These are phyloP conservation scores for Hyles vespertilio DNA, from an alignment of 1,140 invertebrate genomes.

Conservation along the genomic window DNA sequence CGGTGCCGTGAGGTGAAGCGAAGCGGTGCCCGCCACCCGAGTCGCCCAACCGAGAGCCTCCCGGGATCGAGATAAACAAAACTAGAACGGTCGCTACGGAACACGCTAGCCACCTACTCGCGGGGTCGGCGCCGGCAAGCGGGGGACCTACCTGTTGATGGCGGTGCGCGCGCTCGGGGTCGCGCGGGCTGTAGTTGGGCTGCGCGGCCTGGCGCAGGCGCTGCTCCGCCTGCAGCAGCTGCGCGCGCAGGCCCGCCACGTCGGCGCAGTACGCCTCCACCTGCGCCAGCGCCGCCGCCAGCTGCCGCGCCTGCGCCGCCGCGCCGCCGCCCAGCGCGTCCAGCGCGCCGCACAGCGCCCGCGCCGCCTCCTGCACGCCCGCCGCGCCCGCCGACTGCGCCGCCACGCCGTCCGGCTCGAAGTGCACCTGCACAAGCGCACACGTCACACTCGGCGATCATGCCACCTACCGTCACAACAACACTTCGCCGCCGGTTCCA, in stretches of 20 bases:
- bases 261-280: constrained; percentile 93
- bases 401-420: constrained; percentile 85
- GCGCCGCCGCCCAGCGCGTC: constrained; percentile 80
- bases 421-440: constrained; percentile 82
- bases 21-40: constrained; percentile 34
- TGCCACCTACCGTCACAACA: neutral
- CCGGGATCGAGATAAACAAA: constrained; percentile 52
- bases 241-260: constrained; percentile 87
- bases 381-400: constrained; percentile 78
- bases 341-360: constrained; percentile 81
- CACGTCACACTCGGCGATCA: neutral
- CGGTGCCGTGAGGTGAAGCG: constrained; percentile 31
- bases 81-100: constrained; percentile 42
- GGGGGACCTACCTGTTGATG: constrained; percentile 93
- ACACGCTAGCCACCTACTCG: constrained; percentile 49
- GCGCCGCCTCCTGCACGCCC: constrained; percentile 83
- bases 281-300: constrained; percentile 88
- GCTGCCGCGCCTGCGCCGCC: constrained; percentile 81
- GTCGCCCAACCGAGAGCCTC: constrained; percentile 34
- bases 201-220: constrained; percentile 87
- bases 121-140: constrained; percentile 25
- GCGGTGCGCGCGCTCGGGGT: constrained; percentile 87
- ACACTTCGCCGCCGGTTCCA: constrained; percentile 14
- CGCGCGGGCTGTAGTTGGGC: constrained; percentile 87
- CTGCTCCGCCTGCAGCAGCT: constrained; percentile 90